A percentile compares a stretch with the other conserved stretches of the same genome.
phyloP scores from a whole-genome alignment of 2,888 invertebrate species.

The Seira sanloemensis region DNA sequence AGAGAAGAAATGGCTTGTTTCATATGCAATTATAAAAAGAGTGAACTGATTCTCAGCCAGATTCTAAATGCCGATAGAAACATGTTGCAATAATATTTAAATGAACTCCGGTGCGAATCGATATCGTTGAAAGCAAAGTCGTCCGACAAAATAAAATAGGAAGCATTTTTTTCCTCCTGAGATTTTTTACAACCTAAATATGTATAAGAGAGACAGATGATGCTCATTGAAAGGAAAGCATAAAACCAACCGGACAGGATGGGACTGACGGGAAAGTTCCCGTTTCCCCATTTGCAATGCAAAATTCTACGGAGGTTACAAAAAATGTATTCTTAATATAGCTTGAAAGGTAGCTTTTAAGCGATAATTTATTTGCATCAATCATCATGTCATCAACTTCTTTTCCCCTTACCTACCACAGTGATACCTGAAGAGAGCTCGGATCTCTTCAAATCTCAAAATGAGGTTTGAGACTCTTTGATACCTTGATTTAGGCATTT shows the following conservation, averaged over 20 bases:
- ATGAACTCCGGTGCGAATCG: not conserved
- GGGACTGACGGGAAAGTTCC: constrained; percentile 37
- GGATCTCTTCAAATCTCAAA: not conserved
- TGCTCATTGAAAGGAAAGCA: too few relatives aligned
- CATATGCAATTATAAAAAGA: not conserved
- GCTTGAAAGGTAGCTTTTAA: not conserved
- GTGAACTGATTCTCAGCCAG: not conserved
- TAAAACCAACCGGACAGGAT: constrained; percentile 5
- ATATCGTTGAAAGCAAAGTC: not conserved
- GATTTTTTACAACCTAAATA: too few relatives aligned
- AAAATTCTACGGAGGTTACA: not conserved
- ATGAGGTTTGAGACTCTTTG: not conserved
- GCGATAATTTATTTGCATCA: constrained; percentile 49
- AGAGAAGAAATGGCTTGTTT: constrained; percentile 24
- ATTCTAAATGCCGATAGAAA: not conserved
- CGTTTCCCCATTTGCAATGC: constrained; percentile 25
- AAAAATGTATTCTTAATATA: not conserved
- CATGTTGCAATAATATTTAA: not conserved
- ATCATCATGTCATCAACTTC: constrained; percentile 53
- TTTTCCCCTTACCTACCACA: not conserved
- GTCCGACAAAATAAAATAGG: not conserved
- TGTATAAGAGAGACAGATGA: not conserved
- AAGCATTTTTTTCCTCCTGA: not conserved
- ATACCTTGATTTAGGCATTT: not conserved
- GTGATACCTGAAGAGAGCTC: not conserved